Percentiles rank a stretch among this genome's conserved stretches.
phyloP scores from a whole-genome alignment of 2,113 vertebrate genomes.

The Misgurnus mizolepis region DNA sequence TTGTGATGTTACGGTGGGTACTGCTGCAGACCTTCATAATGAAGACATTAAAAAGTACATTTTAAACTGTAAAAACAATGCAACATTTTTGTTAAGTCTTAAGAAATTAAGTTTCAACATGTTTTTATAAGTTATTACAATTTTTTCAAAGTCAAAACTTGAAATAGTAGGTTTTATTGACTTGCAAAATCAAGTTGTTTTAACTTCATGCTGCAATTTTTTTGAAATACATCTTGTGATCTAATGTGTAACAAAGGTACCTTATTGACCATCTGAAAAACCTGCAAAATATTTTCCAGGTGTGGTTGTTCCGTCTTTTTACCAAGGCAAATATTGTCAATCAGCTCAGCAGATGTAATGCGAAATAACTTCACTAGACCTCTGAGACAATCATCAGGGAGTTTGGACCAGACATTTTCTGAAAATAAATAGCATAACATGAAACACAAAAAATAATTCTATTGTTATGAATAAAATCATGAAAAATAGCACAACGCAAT shows the following conservation, averaged over 20 bases:
- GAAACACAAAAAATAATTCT: neutral
- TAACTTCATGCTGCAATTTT: too few relatives aligned
- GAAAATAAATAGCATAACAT: neutral
- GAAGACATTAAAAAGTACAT: neutral
- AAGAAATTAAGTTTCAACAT: too few relatives aligned
- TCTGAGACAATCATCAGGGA: slow-evolving; percentile 47
- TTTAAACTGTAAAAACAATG: too few relatives aligned
- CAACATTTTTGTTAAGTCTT: too few relatives aligned
- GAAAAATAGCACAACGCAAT: too few relatives aligned
- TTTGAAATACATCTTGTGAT: neutral
- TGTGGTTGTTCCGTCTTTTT: neutral
- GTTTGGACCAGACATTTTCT: slow-evolving; percentile 54
- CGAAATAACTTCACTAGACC: slow-evolving; percentile 48
- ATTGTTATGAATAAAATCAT: too few relatives aligned
- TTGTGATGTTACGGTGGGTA: slow-evolving; percentile 16
- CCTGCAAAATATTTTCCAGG: neutral
- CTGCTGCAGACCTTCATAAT: slow-evolving; percentile 49
- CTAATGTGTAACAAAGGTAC: slow-evolving; percentile 25
- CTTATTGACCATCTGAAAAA: slow-evolving; percentile 52
- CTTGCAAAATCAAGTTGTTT: too few relatives aligned
- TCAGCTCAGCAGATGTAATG: neutral
- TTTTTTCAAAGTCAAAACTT: too few relatives aligned
- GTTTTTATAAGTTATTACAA: too few relatives aligned
- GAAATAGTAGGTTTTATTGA: too few relatives aligned
- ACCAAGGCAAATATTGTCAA: slow-evolving; percentile 8